A percentile compares a stretch with the other conserved stretches of the same genome.
These are phyloP conservation scores for Phalacrocorax aristotelis DNA, from an alignment of 2,113 vertebrate species.

Conservation along the genomic window DNA sequence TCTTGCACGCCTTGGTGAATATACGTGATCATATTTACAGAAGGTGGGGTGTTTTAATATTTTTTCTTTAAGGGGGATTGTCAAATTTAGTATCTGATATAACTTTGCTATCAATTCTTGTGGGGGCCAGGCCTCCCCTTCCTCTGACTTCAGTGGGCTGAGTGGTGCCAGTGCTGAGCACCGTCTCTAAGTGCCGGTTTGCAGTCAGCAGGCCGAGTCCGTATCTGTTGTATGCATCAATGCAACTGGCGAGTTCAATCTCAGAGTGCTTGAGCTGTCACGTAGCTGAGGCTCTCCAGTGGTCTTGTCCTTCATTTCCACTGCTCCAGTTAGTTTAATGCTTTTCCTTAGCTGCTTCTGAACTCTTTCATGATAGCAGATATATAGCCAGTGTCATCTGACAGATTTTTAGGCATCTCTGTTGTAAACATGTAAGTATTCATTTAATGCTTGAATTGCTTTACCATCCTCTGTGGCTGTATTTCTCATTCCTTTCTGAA, in stretches of 20 bases:
- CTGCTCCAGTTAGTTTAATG: conserved; percentile 38
- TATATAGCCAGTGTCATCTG: conserved; percentile 54
- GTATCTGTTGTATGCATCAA: fast-evolving
- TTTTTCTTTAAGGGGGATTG: background rate
- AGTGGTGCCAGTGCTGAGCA: background rate
- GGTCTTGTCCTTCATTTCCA: conserved; percentile 53
- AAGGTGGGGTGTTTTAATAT: no score
- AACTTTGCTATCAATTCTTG: background rate
- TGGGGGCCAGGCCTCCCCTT: background rate
- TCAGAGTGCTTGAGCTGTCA: background rate
- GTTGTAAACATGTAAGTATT: conserved; percentile 82
- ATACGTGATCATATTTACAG: background rate
- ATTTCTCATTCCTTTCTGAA: conserved; percentile 78
- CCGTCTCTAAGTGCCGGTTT: background rate
- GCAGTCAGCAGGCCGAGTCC: background rate
- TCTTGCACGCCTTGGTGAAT: background rate
- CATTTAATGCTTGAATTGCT: conserved; percentile 82
- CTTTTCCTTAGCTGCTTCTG: conserved; percentile 45
- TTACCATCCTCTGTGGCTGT: conserved; percentile 70
- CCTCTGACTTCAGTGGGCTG: background rate
- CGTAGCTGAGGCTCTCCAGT: background rate
- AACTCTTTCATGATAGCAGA: conserved; percentile 50
- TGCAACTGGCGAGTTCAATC: background rate
- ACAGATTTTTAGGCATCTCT: conserved; percentile 71
- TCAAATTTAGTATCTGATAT: background rate